Conservation (phyloP, 2,888 invertebrate genomes). For the Pyrochroa serraticornis region DNA sequence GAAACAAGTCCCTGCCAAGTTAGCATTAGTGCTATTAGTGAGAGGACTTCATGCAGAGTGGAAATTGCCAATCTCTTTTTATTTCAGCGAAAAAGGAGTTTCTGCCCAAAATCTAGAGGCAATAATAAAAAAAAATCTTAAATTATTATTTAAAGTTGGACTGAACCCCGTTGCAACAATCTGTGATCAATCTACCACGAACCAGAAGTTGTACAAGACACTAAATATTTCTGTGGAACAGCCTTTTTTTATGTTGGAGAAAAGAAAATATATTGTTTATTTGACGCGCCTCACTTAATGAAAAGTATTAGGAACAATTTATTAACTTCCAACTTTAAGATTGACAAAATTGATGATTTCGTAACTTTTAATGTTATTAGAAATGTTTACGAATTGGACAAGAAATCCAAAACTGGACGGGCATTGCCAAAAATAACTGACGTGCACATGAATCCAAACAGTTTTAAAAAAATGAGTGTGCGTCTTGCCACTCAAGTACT, state of each 20-base stretch:
- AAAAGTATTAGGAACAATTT: constrained; percentile 29
- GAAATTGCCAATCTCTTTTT: constrained; percentile 33
- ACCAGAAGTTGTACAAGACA: constrained; percentile 16
- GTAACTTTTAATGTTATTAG: constrained; percentile 26
- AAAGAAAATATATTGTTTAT: neutral
- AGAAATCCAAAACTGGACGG: neutral
- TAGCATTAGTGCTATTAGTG: constrained; percentile 27
- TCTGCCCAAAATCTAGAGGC: constrained; percentile 11
- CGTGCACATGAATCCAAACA: constrained; percentile 25
- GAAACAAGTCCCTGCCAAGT: constrained; percentile 18
- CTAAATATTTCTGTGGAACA: constrained; percentile 5
- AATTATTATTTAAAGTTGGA: constrained; percentile 11
- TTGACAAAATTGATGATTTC: constrained; percentile 1
- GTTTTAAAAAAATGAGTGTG: constrained; percentile 22
- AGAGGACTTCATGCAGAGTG: constrained; percentile 30
- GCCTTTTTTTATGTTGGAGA: constrained; percentile 19
- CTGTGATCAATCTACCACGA: constrained; percentile 36
- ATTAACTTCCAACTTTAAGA: neutral
- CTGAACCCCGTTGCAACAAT: constrained; percentile 25
- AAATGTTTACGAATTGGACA: constrained; percentile 15
- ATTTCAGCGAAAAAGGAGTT: constrained; percentile 23
- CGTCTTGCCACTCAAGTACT: constrained; percentile 27
- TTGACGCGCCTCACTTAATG: constrained; percentile 32
- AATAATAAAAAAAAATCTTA: constrained; percentile 20
- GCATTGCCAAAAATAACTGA: constrained; percentile 24